Evolutionary conservation across 2,113 vertebrate genomes (phyloP), one percentile per base, ranked within the genome.

Genomic region (Chinchilla lanigera): DNA sequence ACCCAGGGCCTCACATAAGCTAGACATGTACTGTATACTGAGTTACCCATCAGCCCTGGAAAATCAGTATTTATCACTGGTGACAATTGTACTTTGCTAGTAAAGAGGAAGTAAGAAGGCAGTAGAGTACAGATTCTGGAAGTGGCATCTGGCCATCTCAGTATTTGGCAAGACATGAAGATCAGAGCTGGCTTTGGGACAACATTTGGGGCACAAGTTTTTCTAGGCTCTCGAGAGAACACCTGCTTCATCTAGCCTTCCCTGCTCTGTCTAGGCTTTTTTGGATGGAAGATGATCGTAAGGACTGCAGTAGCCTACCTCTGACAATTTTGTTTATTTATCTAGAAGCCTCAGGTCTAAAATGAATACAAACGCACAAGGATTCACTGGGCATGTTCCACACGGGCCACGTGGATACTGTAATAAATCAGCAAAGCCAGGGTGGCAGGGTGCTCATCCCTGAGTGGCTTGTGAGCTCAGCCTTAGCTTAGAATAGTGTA

Each of bases 401-500:
- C 5, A 13, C 4, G 7, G 71, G 50, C 50, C 19, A 14, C n/a
- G 1, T 0, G 7, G 26, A 16, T 0, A 14, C 30, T 2, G 61
- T 1, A 17, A 2, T 16, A 4, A 9, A 2, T 11, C 73, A 22
- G 12, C 24, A n/a, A 26, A 69, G 33, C 12, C n/a, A 16, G 63
- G 10, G 56, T 2, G 2, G 35, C 0, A 10, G 44, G 35, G 22
- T 1, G 12, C 24, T 35, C 35, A 13, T 86, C 78, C n/a, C 38
- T 9, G 35, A 54, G 71, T 16, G 93, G 19, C 19, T 69, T 54
- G 33, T 61, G 20, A 1, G 1, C n/a, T 50, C 7, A 38, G 20
- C 69, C 52, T 44, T 38, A 35, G 52, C 30, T 75, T 24, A 19
- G 22, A 33, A 35, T 28, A 8, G 5, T 4, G 28, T 50, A 82